Percentiles rank a stretch among this genome's conserved stretches.
Evolutionary conservation across 2,113 vertebrate genomes (phyloP).

Genomic region (Smithornis capensis): DNA sequence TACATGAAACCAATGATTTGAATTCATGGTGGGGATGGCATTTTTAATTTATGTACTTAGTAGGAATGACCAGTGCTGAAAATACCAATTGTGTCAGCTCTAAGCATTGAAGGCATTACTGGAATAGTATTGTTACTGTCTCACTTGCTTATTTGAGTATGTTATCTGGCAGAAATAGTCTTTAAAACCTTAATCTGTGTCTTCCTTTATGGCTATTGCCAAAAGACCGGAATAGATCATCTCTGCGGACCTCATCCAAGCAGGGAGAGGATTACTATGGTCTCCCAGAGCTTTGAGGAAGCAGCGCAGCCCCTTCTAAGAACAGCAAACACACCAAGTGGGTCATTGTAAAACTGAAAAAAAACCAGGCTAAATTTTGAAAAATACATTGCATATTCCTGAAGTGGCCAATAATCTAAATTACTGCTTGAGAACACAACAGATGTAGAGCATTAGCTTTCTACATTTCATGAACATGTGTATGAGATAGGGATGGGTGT

Average conservation of each 20-base stretch:
- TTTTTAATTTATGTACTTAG: neutral
- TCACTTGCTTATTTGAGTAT: neutral
- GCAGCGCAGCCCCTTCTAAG: neutral
- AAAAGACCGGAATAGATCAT: neutral
- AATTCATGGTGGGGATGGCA: neutral
- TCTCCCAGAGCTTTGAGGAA: neutral
- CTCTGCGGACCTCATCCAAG: neutral
- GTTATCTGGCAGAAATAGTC: neutral
- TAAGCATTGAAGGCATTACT: neutral
- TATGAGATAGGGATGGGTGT: neutral
- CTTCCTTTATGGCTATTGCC: neutral
- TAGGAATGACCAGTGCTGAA: neutral
- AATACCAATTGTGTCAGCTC: neutral
- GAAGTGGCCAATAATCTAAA: neutral
- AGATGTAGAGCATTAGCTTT: neutral
- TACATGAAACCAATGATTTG: neutral
- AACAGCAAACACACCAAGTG: neutral
- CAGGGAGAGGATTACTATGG: neutral
- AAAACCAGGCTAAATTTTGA: neutral
- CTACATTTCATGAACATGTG: neutral
- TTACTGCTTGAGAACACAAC: neutral
- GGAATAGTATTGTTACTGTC: neutral
- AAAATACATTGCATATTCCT: neutral
- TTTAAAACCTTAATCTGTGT: neutral
- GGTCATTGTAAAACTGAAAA: neutral